phyloP scores from a whole-genome alignment of 2,113 vertebrate species.

The Myotis lucifugus region DNA sequence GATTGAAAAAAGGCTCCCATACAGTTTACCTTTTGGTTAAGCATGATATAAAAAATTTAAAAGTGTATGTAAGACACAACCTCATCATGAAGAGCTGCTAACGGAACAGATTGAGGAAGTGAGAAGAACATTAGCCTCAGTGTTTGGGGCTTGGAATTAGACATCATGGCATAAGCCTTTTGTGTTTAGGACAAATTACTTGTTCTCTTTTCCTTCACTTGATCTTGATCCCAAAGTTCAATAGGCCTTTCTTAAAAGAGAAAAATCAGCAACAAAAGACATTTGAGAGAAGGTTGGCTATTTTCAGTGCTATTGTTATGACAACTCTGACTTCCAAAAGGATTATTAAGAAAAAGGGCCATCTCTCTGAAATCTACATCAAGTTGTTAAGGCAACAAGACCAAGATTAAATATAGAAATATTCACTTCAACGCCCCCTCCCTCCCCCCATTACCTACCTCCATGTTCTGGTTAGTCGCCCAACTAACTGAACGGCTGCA shows the following conservation, averaged over 20 bases:
- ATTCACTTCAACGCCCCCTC: neutral
- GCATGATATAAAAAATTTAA: neutral
- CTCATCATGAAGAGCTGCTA: neutral
- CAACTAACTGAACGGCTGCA: neutral
- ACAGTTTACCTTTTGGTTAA: neutral
- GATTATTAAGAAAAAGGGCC: conserved; percentile 36
- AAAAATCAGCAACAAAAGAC: neutral
- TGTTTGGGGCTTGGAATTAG: neutral
- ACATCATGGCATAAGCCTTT: neutral
- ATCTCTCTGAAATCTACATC: conserved; percentile 51
- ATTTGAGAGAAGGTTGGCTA: neutral
- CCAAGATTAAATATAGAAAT: conserved; percentile 45
- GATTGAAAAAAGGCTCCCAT: neutral
- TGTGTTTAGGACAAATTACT: neutral
- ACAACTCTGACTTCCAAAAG: conserved; percentile 6
- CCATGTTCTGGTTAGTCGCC: neutral
- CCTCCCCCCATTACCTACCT: neutral
- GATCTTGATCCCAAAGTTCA: neutral
- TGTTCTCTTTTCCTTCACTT: neutral
- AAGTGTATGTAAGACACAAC: neutral
- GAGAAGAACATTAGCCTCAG: neutral
- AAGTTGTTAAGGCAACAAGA: conserved; percentile 66
- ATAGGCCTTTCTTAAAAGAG: neutral
- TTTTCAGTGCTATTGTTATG: conserved; percentile 37
- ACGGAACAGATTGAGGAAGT: neutral